These are phyloP conservation scores for Pelobates cultripes DNA, from an alignment of 2,797 vertebrate genomes.

Conservation along the genomic window DNA sequence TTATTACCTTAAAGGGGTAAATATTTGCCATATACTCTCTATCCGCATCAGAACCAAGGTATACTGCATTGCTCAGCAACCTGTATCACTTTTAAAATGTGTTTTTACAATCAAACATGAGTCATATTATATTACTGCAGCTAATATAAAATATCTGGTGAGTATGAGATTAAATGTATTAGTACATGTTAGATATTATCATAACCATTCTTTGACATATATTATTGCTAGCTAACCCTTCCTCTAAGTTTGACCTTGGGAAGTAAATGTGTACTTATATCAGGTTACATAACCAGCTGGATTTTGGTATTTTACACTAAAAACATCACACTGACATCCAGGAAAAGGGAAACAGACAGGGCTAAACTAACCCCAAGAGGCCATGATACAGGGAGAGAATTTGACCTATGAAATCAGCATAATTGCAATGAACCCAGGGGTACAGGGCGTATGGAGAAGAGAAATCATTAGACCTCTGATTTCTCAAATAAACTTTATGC, in stretches of 20 bases:
- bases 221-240: conserved; percentile 10
- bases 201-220: not conserved
- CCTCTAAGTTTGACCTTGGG: conserved; percentile 6
- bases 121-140: not conserved
- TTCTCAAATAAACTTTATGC: not conserved
- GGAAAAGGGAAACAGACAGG: conserved; percentile 11
- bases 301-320: conserved; percentile 7
- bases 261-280: conserved; percentile 23
- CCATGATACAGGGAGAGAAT: not conserved
- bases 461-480: not conserved
- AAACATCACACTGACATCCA: conserved; percentile 20
- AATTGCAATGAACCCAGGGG: not conserved
- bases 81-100: not conserved
- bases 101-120: not conserved
- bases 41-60: too few relatives aligned
- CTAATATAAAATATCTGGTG: not conserved
- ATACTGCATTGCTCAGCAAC: not conserved
- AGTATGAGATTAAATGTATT: not conserved
- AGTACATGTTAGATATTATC: not conserved
- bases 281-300: conserved; percentile 26
- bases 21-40: too few relatives aligned
- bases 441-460: not conserved
- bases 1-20: too few relatives aligned
- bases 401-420: conserved; percentile 4
- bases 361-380: not conserved